These are phyloP conservation scores for Scarus forsteni DNA, from an alignment of 2,797 vertebrate genomes.

Conservation along the genomic window DNA sequence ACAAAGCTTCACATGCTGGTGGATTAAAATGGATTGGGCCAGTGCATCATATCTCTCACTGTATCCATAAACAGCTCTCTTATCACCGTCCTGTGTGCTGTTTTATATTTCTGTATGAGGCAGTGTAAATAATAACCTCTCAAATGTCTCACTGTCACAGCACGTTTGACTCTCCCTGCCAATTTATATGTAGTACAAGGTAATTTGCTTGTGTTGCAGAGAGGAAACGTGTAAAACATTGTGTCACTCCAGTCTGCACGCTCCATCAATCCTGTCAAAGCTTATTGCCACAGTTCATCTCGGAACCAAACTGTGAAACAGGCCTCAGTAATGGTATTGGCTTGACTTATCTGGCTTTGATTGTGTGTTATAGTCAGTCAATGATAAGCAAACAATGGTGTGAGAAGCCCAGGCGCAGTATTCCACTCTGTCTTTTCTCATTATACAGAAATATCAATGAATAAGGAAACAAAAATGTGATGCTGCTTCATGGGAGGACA, in stretches of 20 bases:
- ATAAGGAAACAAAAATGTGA: slow-evolving; percentile 1
- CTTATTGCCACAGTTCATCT: slow-evolving; percentile 52
- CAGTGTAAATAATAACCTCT: slow-evolving; percentile 6
- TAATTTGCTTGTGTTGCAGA: slow-evolving; percentile 7
- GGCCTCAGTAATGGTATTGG: slow-evolving; percentile 52
- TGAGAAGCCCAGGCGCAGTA: slow-evolving; percentile 1
- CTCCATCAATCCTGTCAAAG: slow-evolving; percentile 65
- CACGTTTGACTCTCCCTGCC: slow-evolving; percentile 14
- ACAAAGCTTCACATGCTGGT: background rate
- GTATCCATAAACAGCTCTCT: slow-evolving; percentile 11
- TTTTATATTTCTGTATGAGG: slow-evolving; percentile 1
- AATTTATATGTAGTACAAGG: slow-evolving; percentile 20
- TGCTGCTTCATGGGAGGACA: background rate
- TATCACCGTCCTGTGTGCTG: background rate
- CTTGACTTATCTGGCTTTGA: slow-evolving; percentile 63
- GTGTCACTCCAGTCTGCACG: slow-evolving; percentile 52
- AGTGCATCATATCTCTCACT: background rate
- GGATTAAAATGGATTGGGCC: no score
- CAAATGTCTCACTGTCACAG: slow-evolving; percentile 26
- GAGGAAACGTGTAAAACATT: slow-evolving; percentile 34
- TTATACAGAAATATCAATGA: slow-evolving; percentile 51
- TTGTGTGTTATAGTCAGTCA: slow-evolving; percentile 62
- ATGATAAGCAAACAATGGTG: slow-evolving; percentile 52
- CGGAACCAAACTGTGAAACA: slow-evolving; percentile 61
- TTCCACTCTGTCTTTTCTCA: slow-evolving; percentile 35